Evolutionary conservation across 2,113 vertebrate genomes (phyloP), one percentile per base, ranked within the genome.

Genomic region (Saguinus midas): DNA sequence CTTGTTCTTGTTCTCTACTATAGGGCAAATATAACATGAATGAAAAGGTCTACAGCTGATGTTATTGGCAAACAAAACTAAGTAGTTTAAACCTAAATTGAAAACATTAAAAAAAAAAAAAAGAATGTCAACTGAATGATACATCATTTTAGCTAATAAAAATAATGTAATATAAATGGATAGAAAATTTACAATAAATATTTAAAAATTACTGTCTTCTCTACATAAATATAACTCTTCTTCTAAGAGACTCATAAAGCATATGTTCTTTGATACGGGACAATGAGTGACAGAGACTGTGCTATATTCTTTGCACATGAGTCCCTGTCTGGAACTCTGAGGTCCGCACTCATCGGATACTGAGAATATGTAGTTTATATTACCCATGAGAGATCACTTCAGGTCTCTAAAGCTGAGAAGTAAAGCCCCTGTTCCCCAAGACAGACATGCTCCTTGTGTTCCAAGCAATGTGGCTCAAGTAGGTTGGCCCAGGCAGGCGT

Each of bases 81-180:
- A 89, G 10, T 16, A 82, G 29, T 37, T 80, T 70, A 81, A 88
- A 37, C n/a, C 32, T 85, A 75, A 80, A 81, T 17, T 80, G 37
- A 45, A 52, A 78, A 89, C 35, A 61, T 52, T 85, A 18, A 89
- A 37, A 89, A 87, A 89, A 37, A 89, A 87, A 23, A 57, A 40
- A 83, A 58, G 66, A 79, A 93, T 86, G 75, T 79, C 52, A 68
- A 61, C 32, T 90, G 20, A 96, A 94, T 85, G 85, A 64, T 21
- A 83, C 64, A 73, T 76, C 20, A 40, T 75, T 43, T 57, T 86
- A 83, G 16, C 25, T 92, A 94, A 79, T n/a, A 95, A n/a, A 96
- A 73, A 82, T 16, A 96, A 55, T 70, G 57, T 8, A 83, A 55
- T 75, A 50, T 8, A 80, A 90, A 92, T 4, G 23, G 16, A 95